Conservation (phyloP, 1,140 invertebrate species). For the Pseudoatta argentina region DNA sequence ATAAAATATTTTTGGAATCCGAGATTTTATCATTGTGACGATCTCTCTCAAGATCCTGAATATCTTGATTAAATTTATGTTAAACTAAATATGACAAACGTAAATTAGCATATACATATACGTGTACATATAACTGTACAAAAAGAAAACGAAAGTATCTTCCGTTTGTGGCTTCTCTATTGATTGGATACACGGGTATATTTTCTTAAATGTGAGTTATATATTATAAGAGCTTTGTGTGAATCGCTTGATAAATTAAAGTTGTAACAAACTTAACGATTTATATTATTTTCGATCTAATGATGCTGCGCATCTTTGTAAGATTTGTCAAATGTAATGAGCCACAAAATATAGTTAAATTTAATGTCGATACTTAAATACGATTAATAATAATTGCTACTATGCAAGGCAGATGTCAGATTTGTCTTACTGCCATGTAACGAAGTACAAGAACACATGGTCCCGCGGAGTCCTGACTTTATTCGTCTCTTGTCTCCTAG, state of each 20-base stretch:
- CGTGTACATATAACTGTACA: conserved; percentile 33
- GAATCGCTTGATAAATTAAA: conserved; percentile 50
- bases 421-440: neutral
- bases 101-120: conserved; percentile 30
- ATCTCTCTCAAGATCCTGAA: conserved; percentile 44
- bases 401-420: conserved; percentile 9
- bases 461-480: conserved; percentile 25
- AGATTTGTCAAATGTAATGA: conserved; percentile 11
- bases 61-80: conserved; percentile 51
- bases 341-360: conserved; percentile 27
- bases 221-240: conserved; percentile 30
- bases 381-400: conserved; percentile 30
- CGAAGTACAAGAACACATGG: conserved; percentile 40
- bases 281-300: conserved; percentile 38
- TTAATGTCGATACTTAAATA: conserved; percentile 39
- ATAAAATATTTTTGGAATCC: conserved; percentile 79
- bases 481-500: conserved; percentile 17
- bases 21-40: conserved; percentile 59
- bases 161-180: conserved; percentile 34
- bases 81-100: neutral
- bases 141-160: conserved; percentile 37
- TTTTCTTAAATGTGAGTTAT: conserved; percentile 16
- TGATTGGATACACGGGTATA: neutral
- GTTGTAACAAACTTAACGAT: conserved; percentile 39
- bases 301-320: neutral